These are phyloP conservation scores for Tolmerus cingulatus DNA, from an alignment of 2,888 invertebrate genomes.

Conservation along the genomic window DNA sequence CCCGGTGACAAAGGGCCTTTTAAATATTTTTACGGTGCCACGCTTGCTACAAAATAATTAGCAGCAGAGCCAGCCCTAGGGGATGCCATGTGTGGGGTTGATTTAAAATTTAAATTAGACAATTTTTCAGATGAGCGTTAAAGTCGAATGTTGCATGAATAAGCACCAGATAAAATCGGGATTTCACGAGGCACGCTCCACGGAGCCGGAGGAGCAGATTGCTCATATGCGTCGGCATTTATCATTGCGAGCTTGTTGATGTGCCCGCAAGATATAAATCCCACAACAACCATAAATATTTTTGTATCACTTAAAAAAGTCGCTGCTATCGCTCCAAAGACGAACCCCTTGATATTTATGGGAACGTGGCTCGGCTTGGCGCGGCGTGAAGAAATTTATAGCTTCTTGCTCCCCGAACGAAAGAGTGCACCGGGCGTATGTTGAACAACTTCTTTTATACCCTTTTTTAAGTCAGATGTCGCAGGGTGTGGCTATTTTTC, in stretches of 20 bases:
- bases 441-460: neutral
- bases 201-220: neutral
- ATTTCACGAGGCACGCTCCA: neutral
- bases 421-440: neutral
- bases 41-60: neutral
- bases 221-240: neutral
- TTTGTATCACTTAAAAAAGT: conserved; percentile 39
- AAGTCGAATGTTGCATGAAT: neutral
- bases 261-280: conserved; percentile 31
- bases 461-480: neutral
- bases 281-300: conserved; percentile 37
- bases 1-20: neutral
- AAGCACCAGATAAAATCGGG: neutral
- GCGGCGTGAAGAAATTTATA: conserved; percentile 4
- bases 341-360: conserved; percentile 34
- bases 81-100: neutral
- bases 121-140: neutral
- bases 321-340: conserved; percentile 19
- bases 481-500: neutral
- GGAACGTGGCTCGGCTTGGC: neutral
- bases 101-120: neutral
- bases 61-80: neutral
- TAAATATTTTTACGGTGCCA: neutral
- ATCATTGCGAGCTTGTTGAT: conserved; percentile 14
- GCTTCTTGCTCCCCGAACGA: neutral